Base-by-base conservation (phyloP, 2,113 vertebrate species). In the Chaenogobius annularis region DNA sequence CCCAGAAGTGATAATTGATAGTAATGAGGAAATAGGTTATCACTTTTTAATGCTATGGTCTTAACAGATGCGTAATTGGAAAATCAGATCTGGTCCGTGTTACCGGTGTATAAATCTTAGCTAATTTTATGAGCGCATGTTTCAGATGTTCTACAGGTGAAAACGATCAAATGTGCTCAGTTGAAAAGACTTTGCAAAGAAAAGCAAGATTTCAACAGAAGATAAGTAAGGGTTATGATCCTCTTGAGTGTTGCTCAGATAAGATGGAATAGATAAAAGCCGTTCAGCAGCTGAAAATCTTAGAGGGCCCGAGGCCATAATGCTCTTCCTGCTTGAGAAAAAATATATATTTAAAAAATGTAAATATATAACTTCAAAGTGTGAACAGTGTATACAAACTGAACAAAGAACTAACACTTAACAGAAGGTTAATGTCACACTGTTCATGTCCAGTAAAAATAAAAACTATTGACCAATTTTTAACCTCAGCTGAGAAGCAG, bases 1-100 rank as follows among this genome's bases (percentile, higher is more conserved):
- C 61, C 61, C 31, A 63, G 23, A 63, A 12, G 61, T 63, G 61
- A 63, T 63, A 63, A 63, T 63, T 63, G 61, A 63, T 63, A 40
- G 61, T 63, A 63, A 63, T 63, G 35, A 63, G 37, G 61, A 63
- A 63, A 63, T 63, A 63, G 61, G 37, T 63, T 63, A 40, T 63
- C 61, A 63, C 61, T 63, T 43, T 63, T 63, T 40, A 63, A 63
- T 40, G 61, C 61, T 40, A 63, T 63, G 61, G 9, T n/a, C 61
- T 63, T 43, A 63, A 40, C 61, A 63, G 61, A 37, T 63, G 61
- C 35, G 10, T n/a, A n/a, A 43, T 43, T 63, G 31, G 10, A 63
- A 43, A 40, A 20, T 63, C 61, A 63, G 61, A 43, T 63, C 61
- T 40, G 61, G 61, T 43, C 35, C 37, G 3, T 17, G 17, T 63